phyloP scores from a whole-genome alignment of 2,797 vertebrate genomes.

The Antennarius maculatus region DNA sequence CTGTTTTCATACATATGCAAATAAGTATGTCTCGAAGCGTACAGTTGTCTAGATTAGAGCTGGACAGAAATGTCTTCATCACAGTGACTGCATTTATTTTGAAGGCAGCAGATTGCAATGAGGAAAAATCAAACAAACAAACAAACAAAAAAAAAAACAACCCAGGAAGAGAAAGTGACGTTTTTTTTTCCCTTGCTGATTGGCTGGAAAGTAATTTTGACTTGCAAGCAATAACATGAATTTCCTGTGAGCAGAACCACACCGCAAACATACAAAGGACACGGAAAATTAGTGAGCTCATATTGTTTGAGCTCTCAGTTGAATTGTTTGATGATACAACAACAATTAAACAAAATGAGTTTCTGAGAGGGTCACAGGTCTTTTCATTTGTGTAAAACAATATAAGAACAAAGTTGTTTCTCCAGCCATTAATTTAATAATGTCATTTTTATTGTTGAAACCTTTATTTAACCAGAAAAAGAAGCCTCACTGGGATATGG shows the following conservation, averaged over 20 bases:
- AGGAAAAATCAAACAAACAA: no score
- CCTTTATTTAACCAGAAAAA: no score
- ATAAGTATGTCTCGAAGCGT: neutral
- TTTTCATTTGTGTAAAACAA: neutral
- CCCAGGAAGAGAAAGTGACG: neutral
- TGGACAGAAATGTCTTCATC: neutral
- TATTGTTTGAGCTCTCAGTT: no score
- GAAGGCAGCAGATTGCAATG: neutral
- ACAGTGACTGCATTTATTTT: neutral
- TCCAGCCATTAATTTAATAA: neutral
- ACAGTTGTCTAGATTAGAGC: neutral
- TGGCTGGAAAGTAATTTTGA: neutral
- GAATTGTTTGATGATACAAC: no score
- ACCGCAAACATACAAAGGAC: no score
- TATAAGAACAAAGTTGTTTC: neutral
- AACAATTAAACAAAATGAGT: no score
- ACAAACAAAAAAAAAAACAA: no score
- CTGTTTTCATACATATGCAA: neutral
- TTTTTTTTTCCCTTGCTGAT: neutral
- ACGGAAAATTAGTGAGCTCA: no score
- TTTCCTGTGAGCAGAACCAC: no score
- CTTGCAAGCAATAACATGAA: no score
- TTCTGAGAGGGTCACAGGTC: neutral
- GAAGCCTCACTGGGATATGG: no score
- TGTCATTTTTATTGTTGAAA: no score